Evolutionary conservation across 2,888 invertebrate genomes (phyloP).

Genomic region (Altica lythri): DNA sequence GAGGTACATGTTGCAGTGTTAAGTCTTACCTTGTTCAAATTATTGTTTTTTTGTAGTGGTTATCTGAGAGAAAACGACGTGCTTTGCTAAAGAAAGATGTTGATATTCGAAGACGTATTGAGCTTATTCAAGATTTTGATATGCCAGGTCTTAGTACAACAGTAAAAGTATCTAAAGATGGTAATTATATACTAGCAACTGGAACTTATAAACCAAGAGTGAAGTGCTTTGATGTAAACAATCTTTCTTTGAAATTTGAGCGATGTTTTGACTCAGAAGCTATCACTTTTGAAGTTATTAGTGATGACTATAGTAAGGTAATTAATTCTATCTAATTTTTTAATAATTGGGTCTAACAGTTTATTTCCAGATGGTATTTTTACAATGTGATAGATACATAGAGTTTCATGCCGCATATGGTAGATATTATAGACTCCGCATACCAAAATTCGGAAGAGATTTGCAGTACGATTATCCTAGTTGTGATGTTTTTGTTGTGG

Average conservation of each 20-base stretch:
- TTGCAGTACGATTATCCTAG: conserved; percentile 87
- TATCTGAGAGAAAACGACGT: conserved; percentile 81
- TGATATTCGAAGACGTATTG: conserved; percentile 87
- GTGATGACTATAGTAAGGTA: conserved; percentile 96
- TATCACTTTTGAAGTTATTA: conserved; percentile 88
- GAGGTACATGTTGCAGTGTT: conserved; percentile 68
- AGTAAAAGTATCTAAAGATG: conserved; percentile 85
- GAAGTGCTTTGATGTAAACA: conserved; percentile 94
- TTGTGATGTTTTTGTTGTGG: conserved; percentile 92
- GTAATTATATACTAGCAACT: conserved; percentile 88
- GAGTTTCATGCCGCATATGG: conserved; percentile 97
- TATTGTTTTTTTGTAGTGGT: conserved; percentile 68
- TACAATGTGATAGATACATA: conserved; percentile 88
- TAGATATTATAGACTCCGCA: conserved; percentile 84
- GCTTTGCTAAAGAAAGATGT: conserved; percentile 85
- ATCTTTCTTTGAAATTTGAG: conserved; percentile 96
- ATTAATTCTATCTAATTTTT: conserved; percentile 15
- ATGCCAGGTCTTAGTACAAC: conserved; percentile 95
- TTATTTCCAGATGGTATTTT: conserved; percentile 76
- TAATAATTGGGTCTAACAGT: conserved; percentile 24
- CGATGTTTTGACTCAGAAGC: conserved; percentile 97
- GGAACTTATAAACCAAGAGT: conserved; percentile 96
- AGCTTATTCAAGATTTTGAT: conserved; percentile 98
- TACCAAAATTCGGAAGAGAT: conserved; percentile 95
- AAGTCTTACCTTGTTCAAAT: neutral